A percentile compares a stretch with the other conserved stretches of the same genome.
phyloP scores from a whole-genome alignment of 2,888 invertebrate species.

The Eupsilia transversa region DNA sequence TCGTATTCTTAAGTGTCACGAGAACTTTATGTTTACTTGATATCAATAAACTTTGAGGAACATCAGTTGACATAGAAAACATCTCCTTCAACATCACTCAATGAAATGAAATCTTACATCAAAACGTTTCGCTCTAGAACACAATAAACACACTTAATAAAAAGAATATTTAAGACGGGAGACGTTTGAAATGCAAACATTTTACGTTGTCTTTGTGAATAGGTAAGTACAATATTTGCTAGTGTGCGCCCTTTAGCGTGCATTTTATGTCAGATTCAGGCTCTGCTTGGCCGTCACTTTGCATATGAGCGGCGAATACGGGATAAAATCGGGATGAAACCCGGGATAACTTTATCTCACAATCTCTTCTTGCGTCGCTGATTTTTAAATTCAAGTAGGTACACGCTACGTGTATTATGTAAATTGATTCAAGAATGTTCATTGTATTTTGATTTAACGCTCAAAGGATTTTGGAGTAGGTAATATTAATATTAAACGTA shows the following conservation, averaged over 20 bases:
- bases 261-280: slow-evolving; percentile 78
- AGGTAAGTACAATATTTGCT: slow-evolving; percentile 69
- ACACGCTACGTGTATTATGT: slow-evolving; percentile 79
- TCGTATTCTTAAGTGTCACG: background rate
- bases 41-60: slow-evolving; percentile 7
- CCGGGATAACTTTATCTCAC: slow-evolving; percentile 79
- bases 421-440: slow-evolving; percentile 80
- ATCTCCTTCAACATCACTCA: background rate
- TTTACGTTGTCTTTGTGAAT: slow-evolving; percentile 70
- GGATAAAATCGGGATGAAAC: slow-evolving; percentile 80
- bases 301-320: slow-evolving; percentile 76
- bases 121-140: slow-evolving; percentile 30
- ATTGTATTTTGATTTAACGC: slow-evolving; percentile 71
- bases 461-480: slow-evolving; percentile 57
- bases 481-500: slow-evolving; percentile 57
- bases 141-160: slow-evolving; percentile 46
- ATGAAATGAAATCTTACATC: slow-evolving; percentile 38
- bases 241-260: slow-evolving; percentile 71
- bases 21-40: background rate
- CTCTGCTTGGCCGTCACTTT: slow-evolving; percentile 76
- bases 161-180: slow-evolving; percentile 56
- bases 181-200: slow-evolving; percentile 64
- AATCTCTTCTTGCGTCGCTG: slow-evolving; percentile 78
- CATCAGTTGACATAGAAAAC: background rate
- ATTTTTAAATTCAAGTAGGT: slow-evolving; percentile 84